Percentiles rank a stretch among this genome's conserved stretches.
These are phyloP conservation scores for Cyanistes caeruleus DNA, from an alignment of 2,113 vertebrate genomes.

Conservation along the genomic window DNA sequence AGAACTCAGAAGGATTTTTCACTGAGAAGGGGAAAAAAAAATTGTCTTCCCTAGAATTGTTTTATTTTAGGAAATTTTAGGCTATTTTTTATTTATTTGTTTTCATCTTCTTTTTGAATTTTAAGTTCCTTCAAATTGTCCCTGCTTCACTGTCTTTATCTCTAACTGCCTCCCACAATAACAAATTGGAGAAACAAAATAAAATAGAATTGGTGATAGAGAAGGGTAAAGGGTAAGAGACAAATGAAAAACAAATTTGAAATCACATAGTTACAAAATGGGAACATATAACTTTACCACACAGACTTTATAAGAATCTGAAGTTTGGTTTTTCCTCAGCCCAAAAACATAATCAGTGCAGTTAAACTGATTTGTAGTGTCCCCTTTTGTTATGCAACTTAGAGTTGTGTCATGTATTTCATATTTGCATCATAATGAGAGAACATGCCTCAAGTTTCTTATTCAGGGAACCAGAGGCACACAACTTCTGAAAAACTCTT, in stretches of 20 bases:
- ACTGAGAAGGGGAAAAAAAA: background rate
- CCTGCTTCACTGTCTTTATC: background rate
- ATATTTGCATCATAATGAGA: background rate
- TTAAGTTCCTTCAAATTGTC: background rate
- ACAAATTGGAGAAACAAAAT: background rate
- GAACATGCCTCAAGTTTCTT: background rate
- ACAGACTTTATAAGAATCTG: background rate
- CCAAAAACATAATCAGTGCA: background rate
- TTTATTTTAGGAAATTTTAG: background rate
- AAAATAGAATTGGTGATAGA: background rate
- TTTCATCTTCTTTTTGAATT: background rate
- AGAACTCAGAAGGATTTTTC: background rate
- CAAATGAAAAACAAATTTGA: background rate
- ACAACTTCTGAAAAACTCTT: background rate
- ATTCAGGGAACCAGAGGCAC: background rate
- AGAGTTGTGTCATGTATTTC: background rate
- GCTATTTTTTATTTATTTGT: background rate
- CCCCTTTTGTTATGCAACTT: rapidly evolving
- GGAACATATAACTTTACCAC: background rate
- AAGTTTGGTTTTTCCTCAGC: background rate
- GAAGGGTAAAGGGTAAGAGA: background rate
- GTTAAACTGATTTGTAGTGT: background rate
- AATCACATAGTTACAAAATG: background rate
- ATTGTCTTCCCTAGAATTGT: no score
- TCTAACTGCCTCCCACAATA: background rate